These are phyloP conservation scores for Zygogramma bicolorata DNA, from an alignment of 2,888 invertebrate species.

Conservation along the genomic window DNA sequence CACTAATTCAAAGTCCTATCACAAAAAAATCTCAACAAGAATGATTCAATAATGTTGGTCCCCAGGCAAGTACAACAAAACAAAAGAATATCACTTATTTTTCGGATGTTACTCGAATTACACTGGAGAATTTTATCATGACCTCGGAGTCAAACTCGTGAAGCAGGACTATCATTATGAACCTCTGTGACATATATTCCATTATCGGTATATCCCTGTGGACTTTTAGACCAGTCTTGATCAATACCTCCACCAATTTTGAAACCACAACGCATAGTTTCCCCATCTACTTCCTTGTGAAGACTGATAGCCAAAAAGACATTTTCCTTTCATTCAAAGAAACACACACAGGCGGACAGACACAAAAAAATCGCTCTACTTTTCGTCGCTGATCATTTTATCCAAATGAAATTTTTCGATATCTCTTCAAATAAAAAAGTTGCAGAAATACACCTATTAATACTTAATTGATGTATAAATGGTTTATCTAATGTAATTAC, in stretches of 20 bases:
- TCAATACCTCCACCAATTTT: conserved; percentile 97
- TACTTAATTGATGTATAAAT: too few relatives aligned
- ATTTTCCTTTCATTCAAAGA: too few relatives aligned
- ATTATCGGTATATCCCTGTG: conserved; percentile 98
- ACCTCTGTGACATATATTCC: conserved; percentile 99
- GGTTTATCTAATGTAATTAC: too few relatives aligned
- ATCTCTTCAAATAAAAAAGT: too few relatives aligned
- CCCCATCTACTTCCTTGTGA: conserved; percentile 91
- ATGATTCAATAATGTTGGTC: conserved; percentile 30
- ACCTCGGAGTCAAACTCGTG: conserved; percentile 87
- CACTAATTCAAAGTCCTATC: conserved; percentile 38
- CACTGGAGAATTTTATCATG: conserved; percentile 96
- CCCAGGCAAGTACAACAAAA: conserved; percentile 30
- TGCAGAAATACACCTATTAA: too few relatives aligned
- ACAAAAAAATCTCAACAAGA: conserved; percentile 39
- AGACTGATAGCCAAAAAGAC: too few relatives aligned
- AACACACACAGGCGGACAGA: too few relatives aligned
- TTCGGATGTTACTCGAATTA: conserved; percentile 47
- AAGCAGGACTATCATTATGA: conserved; percentile 95
- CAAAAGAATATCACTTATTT: conserved; percentile 37
- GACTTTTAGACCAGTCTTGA: conserved; percentile 96
- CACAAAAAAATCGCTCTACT: too few relatives aligned
- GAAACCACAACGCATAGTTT: conserved; percentile 94
- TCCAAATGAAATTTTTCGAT: too few relatives aligned
- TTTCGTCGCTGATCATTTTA: too few relatives aligned